Conservation (phyloP, 2,113 vertebrate species). For the Eidolon helvum region DNA sequence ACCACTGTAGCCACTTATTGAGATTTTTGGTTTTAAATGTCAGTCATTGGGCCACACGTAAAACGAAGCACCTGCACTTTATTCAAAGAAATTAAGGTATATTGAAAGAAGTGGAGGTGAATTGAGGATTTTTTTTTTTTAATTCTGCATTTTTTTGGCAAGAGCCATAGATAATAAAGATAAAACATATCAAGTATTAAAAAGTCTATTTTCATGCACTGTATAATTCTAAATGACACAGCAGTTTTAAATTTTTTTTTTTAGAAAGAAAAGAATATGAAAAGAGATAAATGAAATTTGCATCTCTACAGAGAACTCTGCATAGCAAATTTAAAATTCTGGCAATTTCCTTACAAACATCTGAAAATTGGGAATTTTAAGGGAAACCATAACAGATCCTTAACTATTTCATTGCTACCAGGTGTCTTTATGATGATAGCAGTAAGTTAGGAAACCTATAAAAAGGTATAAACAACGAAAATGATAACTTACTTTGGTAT, state of each 20-base stretch:
- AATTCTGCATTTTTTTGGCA: neutral
- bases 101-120: neutral
- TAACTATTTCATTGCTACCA: neutral
- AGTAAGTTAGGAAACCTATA: neutral
- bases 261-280: slow-evolving; percentile 25
- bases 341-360: slow-evolving; percentile 46
- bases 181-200: slow-evolving; percentile 47
- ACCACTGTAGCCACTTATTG: neutral
- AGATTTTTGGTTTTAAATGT: slow-evolving; percentile 4
- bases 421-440: neutral
- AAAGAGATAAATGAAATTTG: slow-evolving; percentile 42
- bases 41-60: neutral
- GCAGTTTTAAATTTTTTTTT: slow-evolving; percentile 50
- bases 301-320: slow-evolving; percentile 43
- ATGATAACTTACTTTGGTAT: neutral
- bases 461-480: neutral
- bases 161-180: slow-evolving; percentile 14
- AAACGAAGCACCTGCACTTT: slow-evolving; percentile 42
- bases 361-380: slow-evolving; percentile 51
- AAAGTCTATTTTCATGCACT: neutral
- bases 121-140: neutral
- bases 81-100: slow-evolving; percentile 24
- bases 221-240: slow-evolving; percentile 59
- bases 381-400: neutral
- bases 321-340: slow-evolving; percentile 51